A percentile compares a stretch with the other conserved stretches of the same genome.
Evolutionary conservation across 2,888 invertebrate species (phyloP).

Genomic region (Caenorhabditis zanzibari): DNA sequence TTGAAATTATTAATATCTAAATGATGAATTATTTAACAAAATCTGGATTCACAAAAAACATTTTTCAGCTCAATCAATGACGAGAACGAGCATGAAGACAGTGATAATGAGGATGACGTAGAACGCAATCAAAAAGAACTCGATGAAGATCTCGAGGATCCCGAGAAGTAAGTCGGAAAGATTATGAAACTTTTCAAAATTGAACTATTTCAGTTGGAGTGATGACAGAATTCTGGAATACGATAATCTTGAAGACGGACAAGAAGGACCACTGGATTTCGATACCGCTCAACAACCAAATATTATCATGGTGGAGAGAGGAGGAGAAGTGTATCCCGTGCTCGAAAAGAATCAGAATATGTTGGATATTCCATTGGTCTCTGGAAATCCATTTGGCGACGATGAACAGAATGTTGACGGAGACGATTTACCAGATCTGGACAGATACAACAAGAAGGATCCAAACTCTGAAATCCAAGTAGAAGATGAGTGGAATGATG

Average conservation of each 20-base stretch:
- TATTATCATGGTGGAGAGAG: slow-evolving; percentile 6
- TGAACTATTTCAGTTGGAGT: not conserved
- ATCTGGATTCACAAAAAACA: no score
- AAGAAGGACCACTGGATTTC: not conserved
- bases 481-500: no score
- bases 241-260: not conserved
- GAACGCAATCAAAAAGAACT: no score
- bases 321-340: not conserved
- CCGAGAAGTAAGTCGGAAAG: no score
- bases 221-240: not conserved
- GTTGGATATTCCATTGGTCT: not conserved
- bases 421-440: not conserved
- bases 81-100: not conserved
- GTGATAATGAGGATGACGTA: not conserved
- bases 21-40: no score
- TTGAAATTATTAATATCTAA: no score
- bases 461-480: no score
- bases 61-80: not conserved
- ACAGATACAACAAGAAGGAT: not conserved
- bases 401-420: not conserved
- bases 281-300: not conserved
- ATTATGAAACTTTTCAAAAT: no score
- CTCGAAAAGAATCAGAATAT: not conserved
- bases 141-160: no score
- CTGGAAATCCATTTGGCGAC: not conserved